phyloP scores from a whole-genome alignment of 2,797 vertebrate genomes.

The Geotrypetes seraphini region DNA sequence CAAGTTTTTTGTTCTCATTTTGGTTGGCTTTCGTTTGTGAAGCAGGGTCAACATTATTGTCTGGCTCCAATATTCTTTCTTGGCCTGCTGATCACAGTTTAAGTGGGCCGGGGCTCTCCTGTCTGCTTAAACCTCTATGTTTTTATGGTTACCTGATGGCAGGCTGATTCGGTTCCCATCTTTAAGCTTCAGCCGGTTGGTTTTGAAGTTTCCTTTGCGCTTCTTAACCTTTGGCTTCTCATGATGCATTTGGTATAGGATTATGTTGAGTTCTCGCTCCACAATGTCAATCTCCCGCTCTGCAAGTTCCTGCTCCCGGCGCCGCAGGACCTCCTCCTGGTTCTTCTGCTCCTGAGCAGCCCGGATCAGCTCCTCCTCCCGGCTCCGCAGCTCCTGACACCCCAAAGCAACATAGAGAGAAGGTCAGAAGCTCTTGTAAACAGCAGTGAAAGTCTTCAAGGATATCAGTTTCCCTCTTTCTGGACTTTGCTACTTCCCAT shows the following conservation, averaged over 20 bases:
- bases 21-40: too few species aligned
- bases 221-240: constrained; percentile 81
- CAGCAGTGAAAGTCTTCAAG: rapidly evolving
- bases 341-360: constrained; percentile 78
- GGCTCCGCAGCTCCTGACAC: constrained; percentile 73
- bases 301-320: constrained; percentile 79
- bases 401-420: neutral
- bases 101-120: too few species aligned
- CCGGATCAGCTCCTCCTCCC: constrained; percentile 77
- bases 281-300: constrained; percentile 86
- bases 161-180: constrained; percentile 83
- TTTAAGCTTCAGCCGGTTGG: constrained; percentile 71
- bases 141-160: constrained; percentile 89
- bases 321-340: constrained; percentile 76
- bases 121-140: too few species aligned
- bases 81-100: too few species aligned
- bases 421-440: too few species aligned
- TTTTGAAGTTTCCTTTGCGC: constrained; percentile 81
- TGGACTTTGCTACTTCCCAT: too few species aligned
- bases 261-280: constrained; percentile 81
- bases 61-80: too few species aligned
- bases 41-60: too few species aligned
- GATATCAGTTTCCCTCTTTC: too few species aligned
- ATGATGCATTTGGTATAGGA: constrained; percentile 87
- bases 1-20: too few species aligned